phyloP scores from a whole-genome alignment of 2,888 invertebrate species.

The Idaea dimidiata region DNA sequence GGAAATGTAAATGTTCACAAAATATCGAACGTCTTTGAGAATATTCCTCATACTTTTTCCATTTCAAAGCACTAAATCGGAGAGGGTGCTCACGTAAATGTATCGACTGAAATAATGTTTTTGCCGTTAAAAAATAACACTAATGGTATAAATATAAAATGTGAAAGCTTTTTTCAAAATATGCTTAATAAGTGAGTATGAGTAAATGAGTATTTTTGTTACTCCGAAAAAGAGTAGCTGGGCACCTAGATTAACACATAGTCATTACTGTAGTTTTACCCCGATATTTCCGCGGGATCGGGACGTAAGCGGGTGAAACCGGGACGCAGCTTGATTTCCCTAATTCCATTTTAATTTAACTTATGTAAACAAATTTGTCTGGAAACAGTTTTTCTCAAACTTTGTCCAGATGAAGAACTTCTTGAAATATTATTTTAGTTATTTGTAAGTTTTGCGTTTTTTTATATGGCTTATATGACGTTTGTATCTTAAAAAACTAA shows the following conservation, averaged over 20 bases:
- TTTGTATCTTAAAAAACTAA: too few relatives aligned
- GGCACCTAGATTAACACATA: too few relatives aligned
- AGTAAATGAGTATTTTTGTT: neutral
- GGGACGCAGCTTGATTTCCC: too few relatives aligned
- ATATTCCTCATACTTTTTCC: conserved; percentile 50
- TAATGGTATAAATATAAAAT: conserved; percentile 14
- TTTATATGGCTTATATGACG: too few relatives aligned
- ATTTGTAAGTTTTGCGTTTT: too few relatives aligned
- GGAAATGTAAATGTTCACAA: neutral
- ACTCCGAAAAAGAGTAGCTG: too few relatives aligned
- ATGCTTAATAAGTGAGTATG: neutral
- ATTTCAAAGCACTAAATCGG: conserved; percentile 57
- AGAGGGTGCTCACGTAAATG: conserved; percentile 51
- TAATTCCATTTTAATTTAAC: too few relatives aligned
- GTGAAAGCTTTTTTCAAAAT: conserved; percentile 6
- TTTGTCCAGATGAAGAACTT: too few relatives aligned
- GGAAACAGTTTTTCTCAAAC: too few relatives aligned
- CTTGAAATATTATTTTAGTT: too few relatives aligned
- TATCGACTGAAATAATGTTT: conserved; percentile 64
- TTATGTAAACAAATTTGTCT: too few relatives aligned
- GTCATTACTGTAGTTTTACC: conserved; percentile 19
- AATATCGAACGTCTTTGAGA: conserved; percentile 25
- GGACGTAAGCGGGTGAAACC: neutral
- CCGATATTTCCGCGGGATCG: neutral
- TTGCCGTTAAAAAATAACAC: conserved; percentile 25